phyloP scores from a whole-genome alignment of 2,888 invertebrate genomes.

The Diadromus collaris region DNA sequence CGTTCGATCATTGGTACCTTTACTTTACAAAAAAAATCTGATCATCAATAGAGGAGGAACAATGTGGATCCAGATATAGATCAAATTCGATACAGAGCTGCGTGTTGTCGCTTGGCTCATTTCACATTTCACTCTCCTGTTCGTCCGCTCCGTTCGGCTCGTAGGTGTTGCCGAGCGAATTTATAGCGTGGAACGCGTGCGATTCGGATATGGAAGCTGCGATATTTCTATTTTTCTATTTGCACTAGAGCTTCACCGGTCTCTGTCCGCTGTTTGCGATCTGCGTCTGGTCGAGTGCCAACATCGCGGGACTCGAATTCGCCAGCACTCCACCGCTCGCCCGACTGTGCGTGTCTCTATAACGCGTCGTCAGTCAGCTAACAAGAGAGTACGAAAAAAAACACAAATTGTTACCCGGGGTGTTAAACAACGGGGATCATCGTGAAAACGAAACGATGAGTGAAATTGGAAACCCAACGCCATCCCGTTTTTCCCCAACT shows the following conservation, averaged over 20 bases:
- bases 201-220: slow-evolving; percentile 53
- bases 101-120: slow-evolving; percentile 13
- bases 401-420: slow-evolving; percentile 5
- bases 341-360: slow-evolving; percentile 14
- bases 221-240: slow-evolving; percentile 64
- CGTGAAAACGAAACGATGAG: slow-evolving; percentile 9
- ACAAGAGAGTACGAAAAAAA: background rate
- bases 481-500: background rate
- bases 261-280: slow-evolving; percentile 43
- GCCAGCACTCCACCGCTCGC: slow-evolving; percentile 8
- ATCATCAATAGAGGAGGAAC: slow-evolving; percentile 20
- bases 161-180: slow-evolving; percentile 48
- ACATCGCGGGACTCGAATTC: slow-evolving; percentile 3
- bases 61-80: slow-evolving; percentile 23
- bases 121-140: slow-evolving; percentile 21
- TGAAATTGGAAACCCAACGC: background rate
- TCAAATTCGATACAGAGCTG: slow-evolving; percentile 28
- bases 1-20: too few species aligned
- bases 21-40: too few species aligned
- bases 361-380: slow-evolving; percentile 3
- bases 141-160: slow-evolving; percentile 1
- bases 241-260: slow-evolving; percentile 38
- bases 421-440: slow-evolving; percentile 17
- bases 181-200: slow-evolving; percentile 60
- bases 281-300: slow-evolving; percentile 49